Evolutionary conservation across 2,113 vertebrate species (phyloP).

Genomic region (Urocolius indicus): DNA sequence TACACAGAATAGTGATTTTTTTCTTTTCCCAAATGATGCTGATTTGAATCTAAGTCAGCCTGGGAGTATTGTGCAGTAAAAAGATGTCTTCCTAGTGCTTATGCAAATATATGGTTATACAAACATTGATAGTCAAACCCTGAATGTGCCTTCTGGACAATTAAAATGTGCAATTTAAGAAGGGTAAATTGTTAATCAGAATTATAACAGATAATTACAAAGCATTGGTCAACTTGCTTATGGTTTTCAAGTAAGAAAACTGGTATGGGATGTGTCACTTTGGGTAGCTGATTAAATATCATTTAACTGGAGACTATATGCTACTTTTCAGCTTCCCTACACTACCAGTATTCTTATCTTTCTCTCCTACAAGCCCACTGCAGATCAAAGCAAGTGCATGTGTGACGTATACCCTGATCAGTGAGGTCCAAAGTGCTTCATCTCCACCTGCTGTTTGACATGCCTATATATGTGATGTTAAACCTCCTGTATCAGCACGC

Average conservation of each 20-base stretch:
- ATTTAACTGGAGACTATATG: neutral
- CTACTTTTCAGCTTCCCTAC: neutral
- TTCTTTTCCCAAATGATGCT: neutral
- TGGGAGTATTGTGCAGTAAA: neutral
- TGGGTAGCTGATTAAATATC: neutral
- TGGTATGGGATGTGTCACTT: neutral
- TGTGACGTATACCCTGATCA: neutral
- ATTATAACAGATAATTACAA: neutral
- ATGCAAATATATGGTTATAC: neutral
- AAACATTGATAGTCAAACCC: neutral
- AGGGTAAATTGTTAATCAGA: neutral
- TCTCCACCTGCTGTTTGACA: neutral
- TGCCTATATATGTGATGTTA: neutral
- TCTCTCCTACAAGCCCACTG: neutral
- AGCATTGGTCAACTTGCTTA: neutral
- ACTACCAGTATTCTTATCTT: neutral
- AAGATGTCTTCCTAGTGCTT: neutral
- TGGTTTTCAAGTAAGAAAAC: neutral
- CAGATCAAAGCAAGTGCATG: neutral
- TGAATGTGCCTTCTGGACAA: neutral
- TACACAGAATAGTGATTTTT: neutral
- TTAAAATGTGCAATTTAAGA: neutral
- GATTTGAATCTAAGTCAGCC: neutral
- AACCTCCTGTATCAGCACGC: accelerated
- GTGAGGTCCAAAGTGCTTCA: neutral